phyloP scores from a whole-genome alignment of 2,113 vertebrate species.

The Bettongia penicillata region DNA sequence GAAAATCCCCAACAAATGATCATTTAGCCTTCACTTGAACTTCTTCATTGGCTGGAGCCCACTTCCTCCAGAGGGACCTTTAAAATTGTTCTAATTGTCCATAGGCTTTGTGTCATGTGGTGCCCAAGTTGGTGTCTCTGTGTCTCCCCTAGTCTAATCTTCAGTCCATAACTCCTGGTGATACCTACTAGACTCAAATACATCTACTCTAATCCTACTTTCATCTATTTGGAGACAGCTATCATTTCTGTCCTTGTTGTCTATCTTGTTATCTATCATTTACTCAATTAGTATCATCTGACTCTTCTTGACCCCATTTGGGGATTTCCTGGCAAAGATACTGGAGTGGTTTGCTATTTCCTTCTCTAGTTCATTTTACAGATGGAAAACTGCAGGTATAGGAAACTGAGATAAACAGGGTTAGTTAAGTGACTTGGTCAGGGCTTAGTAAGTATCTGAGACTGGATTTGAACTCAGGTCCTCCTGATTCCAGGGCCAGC shows the following conservation, averaged over 20 bases:
- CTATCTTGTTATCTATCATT: not conserved
- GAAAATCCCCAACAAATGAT: not conserved
- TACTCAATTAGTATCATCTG: not conserved
- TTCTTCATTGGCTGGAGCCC: not conserved
- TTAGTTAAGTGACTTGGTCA: not conserved
- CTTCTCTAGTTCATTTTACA: not conserved
- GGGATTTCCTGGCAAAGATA: not conserved
- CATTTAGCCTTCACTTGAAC: not conserved
- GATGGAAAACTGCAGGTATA: not conserved
- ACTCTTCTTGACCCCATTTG: not conserved
- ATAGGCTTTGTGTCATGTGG: not conserved
- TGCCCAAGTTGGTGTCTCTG: not conserved
- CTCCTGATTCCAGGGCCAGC: too few relatives aligned
- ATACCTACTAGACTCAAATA: not conserved
- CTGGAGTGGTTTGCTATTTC: not conserved
- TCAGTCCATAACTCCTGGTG: not conserved
- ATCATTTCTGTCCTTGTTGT: not conserved
- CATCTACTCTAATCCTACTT: not conserved
- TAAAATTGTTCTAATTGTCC: not conserved
- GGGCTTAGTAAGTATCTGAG: not conserved
- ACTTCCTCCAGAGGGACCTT: not conserved
- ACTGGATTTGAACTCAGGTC: not conserved
- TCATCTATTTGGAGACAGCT: not conserved
- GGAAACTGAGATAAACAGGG: not conserved
- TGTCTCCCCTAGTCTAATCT: not conserved